Evolutionary conservation across 2,888 invertebrate genomes (phyloP).

Genomic region (Plutella xylostella): DNA sequence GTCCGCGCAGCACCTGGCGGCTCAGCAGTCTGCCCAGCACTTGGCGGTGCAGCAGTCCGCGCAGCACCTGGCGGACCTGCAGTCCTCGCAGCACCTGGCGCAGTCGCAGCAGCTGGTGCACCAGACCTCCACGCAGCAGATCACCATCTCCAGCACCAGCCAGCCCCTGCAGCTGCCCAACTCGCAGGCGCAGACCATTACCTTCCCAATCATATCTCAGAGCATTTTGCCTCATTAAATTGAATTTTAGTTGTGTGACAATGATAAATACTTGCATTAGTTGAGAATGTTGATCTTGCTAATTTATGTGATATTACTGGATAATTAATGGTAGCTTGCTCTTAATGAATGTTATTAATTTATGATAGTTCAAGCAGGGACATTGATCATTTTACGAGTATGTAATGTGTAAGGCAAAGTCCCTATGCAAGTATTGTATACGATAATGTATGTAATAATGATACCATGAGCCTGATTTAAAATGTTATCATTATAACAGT

Average conservation of each 20-base stretch:
- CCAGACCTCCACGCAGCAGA: slow-evolving; percentile 60
- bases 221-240: slow-evolving; percentile 56
- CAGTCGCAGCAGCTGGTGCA: slow-evolving; percentile 39
- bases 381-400: too few relatives aligned
- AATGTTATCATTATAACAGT: too few relatives aligned
- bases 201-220: slow-evolving; percentile 63
- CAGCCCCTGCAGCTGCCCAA: slow-evolving; percentile 58
- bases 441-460: too few relatives aligned
- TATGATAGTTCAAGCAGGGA: too few relatives aligned
- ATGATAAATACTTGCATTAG: neutral
- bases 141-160: slow-evolving; percentile 59
- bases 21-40: slow-evolving; percentile 42
- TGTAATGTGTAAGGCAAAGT: too few relatives aligned
- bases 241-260: neutral
- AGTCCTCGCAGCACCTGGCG: slow-evolving; percentile 38
- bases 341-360: too few relatives aligned
- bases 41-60: slow-evolving; percentile 30
- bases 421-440: too few relatives aligned
- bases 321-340: too few relatives aligned
- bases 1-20: slow-evolving; percentile 32
- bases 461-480: too few relatives aligned
- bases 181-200: slow-evolving; percentile 56
- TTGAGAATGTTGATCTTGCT: too few relatives aligned
- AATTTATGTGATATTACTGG: too few relatives aligned
- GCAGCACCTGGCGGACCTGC: slow-evolving; percentile 38